A percentile compares a stretch with the other conserved stretches of the same genome.
These are phyloP conservation scores for Oryctolagus cuniculus DNA, from an alignment of 2,113 vertebrate genomes.

Conservation along the genomic window DNA sequence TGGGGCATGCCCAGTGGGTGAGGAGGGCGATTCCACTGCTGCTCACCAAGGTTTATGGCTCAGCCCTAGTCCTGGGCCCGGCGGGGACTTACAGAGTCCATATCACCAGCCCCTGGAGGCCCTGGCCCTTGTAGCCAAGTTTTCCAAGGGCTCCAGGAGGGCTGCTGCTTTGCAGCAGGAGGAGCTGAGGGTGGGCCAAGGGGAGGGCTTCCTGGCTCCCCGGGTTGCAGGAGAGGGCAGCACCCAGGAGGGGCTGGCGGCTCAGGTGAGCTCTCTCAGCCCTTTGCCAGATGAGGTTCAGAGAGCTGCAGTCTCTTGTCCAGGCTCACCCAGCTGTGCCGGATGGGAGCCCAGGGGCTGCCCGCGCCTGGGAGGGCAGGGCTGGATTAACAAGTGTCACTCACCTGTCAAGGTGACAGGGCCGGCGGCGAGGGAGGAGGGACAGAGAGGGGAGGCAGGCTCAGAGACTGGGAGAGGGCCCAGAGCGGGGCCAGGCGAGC, in stretches of 20 bases:
- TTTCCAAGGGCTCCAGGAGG: background rate
- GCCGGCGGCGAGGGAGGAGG: background rate
- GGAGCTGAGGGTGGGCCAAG: background rate
- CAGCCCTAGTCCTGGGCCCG: background rate
- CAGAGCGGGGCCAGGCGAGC: background rate
- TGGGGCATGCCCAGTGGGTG: background rate
- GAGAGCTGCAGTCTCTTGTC: conserved; percentile 22
- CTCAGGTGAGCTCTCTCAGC: background rate
- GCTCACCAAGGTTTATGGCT: background rate
- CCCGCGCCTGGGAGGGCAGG: background rate
- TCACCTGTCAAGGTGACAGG: background rate
- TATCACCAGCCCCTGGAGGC: no score
- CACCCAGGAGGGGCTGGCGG: background rate
- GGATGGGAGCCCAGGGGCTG: background rate
- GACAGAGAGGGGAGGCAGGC: background rate
- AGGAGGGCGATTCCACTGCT: background rate
- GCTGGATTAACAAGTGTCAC: background rate
- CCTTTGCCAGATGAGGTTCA: conserved; percentile 44
- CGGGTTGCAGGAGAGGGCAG: background rate
- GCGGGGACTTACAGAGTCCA: no score
- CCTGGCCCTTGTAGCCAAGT: background rate
- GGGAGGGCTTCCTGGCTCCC: background rate
- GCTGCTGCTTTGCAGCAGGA: background rate
- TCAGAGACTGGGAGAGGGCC: background rate
- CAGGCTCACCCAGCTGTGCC: background rate